A percentile compares a stretch with the other conserved stretches of the same genome.
phyloP scores from a whole-genome alignment of 2,888 invertebrate genomes.

The Pantelozetes paolii region DNA sequence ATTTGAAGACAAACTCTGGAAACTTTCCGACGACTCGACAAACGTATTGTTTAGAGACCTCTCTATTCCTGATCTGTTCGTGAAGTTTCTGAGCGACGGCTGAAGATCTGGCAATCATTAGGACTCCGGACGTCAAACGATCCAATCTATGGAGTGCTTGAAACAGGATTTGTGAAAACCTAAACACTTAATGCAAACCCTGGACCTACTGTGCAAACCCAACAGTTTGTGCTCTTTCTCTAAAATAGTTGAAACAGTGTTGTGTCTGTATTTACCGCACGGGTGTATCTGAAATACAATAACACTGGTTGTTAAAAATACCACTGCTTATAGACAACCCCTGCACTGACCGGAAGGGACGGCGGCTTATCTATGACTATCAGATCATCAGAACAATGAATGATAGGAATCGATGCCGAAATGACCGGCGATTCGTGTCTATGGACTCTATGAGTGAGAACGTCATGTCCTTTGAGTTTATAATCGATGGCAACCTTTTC shows the following conservation, averaged over 20 bases:
- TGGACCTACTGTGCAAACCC: conserved; percentile 67
- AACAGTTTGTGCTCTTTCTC: conserved; percentile 92
- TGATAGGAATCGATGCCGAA: conserved; percentile 88
- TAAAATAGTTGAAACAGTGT: conserved; percentile 91
- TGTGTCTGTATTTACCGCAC: conserved; percentile 95
- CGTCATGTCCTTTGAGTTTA: conserved; percentile 84
- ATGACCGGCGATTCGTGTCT: conserved; percentile 99
- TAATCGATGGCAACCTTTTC: conserved; percentile 83
- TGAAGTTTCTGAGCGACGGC: conserved; percentile 92
- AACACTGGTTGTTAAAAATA: not conserved
- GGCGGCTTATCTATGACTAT: conserved; percentile 99
- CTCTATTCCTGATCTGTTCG: conserved; percentile 83
- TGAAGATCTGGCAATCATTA: conserved; percentile 87
- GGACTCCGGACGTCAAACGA: conserved; percentile 86
- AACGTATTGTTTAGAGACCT: conserved; percentile 90
- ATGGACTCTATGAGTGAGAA: conserved; percentile 87
- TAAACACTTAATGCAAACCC: no score
- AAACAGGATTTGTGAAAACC: no score
- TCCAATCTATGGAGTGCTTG: conserved; percentile 87
- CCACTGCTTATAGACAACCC: not conserved
- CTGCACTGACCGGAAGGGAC: conserved; percentile 85
- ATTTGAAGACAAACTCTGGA: conserved; percentile 73
- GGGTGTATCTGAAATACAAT: conserved; percentile 74
- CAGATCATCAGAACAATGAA: conserved; percentile 97
- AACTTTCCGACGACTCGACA: conserved; percentile 91